A percentile compares a stretch with the other conserved stretches of the same genome.
These are phyloP conservation scores for Cygnus buccinator DNA, from an alignment of 2,113 vertebrate species.

Conservation along the genomic window DNA sequence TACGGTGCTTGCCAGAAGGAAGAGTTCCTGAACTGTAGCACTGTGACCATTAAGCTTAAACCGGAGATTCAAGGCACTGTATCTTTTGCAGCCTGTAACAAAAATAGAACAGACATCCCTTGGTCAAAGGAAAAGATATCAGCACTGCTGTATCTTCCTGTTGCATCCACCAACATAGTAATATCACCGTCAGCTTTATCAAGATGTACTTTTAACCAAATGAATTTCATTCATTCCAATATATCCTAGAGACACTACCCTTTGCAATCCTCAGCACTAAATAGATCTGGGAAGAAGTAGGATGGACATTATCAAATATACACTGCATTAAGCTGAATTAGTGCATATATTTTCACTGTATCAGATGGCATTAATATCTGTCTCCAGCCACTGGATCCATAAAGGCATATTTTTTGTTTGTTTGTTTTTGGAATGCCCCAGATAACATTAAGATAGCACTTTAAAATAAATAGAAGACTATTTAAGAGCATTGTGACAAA, in stretches of 20 bases:
- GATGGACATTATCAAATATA: neutral
- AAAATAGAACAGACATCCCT: neutral
- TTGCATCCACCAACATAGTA: neutral
- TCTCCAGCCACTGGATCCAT: neutral
- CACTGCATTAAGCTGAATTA: neutral
- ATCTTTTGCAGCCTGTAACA: neutral
- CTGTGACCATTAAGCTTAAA: neutral
- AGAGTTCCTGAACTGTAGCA: neutral
- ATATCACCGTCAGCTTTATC: neutral
- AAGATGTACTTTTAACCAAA: neutral
- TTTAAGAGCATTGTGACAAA: neutral
- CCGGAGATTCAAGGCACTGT: rapidly evolving
- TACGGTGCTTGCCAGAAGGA: neutral
- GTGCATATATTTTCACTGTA: neutral
- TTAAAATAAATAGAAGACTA: neutral
- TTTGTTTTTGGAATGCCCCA: neutral
- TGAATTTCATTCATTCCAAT: neutral
- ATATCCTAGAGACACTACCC: neutral
- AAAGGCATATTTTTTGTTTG: neutral
- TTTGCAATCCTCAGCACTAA: neutral
- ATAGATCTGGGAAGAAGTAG: neutral
- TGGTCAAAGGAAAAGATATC: neutral
- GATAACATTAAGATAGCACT: neutral
- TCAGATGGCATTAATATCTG: neutral
- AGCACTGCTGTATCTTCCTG: neutral